Conservation (phyloP, 2,797 vertebrate genomes). For the Potorous gilbertii region DNA sequence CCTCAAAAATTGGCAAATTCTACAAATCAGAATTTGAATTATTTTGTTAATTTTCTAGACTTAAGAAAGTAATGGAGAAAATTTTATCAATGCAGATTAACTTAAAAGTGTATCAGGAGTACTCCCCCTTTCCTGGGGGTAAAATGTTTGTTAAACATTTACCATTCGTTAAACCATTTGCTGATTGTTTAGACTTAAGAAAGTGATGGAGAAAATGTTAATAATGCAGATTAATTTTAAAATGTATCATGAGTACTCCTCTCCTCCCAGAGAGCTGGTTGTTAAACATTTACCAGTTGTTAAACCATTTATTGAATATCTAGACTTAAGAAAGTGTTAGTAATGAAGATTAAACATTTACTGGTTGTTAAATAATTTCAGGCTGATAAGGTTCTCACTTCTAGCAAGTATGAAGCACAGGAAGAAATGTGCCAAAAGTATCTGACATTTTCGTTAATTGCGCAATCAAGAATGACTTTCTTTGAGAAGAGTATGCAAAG, state of each 20-base stretch:
- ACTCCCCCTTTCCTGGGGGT: no score
- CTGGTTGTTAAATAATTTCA: background rate
- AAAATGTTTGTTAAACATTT: no score
- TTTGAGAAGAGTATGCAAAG: background rate
- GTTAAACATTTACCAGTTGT: no score
- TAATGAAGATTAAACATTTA: background rate
- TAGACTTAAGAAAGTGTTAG: no score
- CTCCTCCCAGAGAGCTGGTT: no score
- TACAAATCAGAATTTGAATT: background rate
- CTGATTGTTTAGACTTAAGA: background rate
- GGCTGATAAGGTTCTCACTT: background rate
- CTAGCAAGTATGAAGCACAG: background rate
- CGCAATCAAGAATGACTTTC: background rate
- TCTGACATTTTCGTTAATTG: background rate
- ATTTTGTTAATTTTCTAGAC: background rate
- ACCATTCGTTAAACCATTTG: no score
- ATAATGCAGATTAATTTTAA: no score
- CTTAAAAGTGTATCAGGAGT: no score
- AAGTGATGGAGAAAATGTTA: background rate
- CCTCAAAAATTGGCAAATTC: background rate
- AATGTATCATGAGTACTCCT: no score
- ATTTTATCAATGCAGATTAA: no score
- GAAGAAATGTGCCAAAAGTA: background rate
- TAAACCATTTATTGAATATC: no score
- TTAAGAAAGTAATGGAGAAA: background rate